Evolutionary conservation across 2,797 vertebrate species (phyloP).

Genomic region (Sebastes matsubarae): DNA sequence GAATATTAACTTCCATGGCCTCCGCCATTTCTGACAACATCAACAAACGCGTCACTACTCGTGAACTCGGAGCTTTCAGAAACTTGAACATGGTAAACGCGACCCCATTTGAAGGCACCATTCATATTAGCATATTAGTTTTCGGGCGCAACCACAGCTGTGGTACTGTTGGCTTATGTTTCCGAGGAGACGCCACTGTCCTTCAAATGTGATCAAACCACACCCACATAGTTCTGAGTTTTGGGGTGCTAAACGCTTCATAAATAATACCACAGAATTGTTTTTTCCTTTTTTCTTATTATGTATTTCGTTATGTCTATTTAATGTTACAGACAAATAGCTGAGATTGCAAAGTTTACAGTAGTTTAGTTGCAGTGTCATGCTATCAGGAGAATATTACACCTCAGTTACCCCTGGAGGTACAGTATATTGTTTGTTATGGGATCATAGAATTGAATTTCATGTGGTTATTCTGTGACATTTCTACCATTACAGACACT

Average conservation of each 20-base stretch:
- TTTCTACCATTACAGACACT: background rate
- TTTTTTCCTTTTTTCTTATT: background rate
- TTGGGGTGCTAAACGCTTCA: background rate
- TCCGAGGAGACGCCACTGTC: background rate
- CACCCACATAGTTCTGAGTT: no score
- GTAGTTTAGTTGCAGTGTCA: background rate
- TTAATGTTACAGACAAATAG: background rate
- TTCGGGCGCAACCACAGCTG: no score
- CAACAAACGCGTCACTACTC: no score
- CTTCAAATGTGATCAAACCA: background rate
- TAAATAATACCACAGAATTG: background rate
- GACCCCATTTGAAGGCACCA: no score
- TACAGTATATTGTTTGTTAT: background rate
- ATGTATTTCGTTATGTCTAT: background rate
- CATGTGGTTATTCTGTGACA: background rate
- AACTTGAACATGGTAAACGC: accelerated
- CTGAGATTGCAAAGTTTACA: accelerated
- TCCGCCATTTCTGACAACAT: no score
- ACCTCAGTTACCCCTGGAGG: background rate
- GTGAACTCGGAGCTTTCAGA: no score
- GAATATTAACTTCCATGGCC: no score
- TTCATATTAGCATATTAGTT: no score
- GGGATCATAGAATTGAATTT: background rate
- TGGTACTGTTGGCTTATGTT: no score
- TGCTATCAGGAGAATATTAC: background rate